phyloP scores from a whole-genome alignment of 2,888 invertebrate genomes.

The Lottia gigantea region DNA sequence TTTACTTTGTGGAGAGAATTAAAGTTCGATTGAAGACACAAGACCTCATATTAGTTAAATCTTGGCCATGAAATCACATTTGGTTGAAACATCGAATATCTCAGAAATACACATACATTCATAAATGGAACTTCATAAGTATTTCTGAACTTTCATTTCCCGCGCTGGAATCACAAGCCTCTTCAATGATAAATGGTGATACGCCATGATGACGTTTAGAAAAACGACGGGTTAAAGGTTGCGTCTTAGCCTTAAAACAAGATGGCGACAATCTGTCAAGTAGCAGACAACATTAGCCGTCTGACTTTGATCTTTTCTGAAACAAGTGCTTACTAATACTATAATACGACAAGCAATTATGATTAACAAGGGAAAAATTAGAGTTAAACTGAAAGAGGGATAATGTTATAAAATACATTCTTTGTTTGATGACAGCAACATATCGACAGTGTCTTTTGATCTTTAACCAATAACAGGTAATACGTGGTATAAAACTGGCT shows the following conservation, averaged over 20 bases:
- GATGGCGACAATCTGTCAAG: conserved; percentile 10
- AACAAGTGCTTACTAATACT: conserved; percentile 6
- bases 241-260: conserved; percentile 6
- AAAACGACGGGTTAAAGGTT: background rate
- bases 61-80: no score
- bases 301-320: background rate
- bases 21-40: no score
- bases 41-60: no score
- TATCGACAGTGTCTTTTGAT: conserved; percentile 4
- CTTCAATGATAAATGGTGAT: no score
- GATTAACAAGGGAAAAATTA: conserved; percentile 9
- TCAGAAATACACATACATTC: no score
- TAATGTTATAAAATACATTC: background rate
- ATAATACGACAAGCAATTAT: conserved; percentile 11
- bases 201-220: no score
- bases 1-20: no score
- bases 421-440: background rate
- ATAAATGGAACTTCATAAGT: no score
- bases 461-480: background rate
- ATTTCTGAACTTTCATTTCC: no score
- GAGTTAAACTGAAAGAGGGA: conserved; percentile 8
- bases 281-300: conserved; percentile 7
- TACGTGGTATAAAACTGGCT: background rate
- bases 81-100: no score
- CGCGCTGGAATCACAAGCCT: no score